Conservation (phyloP, 2,888 invertebrate species). For the Patella ulyssiponensis region DNA sequence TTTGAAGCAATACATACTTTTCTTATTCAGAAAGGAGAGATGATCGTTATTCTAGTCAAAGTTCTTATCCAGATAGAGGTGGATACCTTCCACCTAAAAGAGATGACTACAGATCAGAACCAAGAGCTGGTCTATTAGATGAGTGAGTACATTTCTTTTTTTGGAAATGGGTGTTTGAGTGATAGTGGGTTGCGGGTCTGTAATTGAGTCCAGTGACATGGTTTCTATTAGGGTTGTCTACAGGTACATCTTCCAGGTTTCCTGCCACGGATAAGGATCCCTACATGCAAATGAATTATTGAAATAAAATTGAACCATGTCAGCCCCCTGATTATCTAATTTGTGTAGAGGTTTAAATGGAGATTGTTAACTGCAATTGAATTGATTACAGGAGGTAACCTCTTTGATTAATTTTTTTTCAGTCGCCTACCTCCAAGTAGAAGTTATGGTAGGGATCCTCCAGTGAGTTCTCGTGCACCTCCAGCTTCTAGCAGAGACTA, state of each 20-base stretch:
- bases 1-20: too few relatives aligned
- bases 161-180: neutral
- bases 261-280: too few relatives aligned
- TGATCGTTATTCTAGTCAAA: conserved; percentile 40
- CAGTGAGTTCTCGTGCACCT: conserved; percentile 35
- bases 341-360: too few relatives aligned
- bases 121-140: conserved; percentile 17
- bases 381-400: too few relatives aligned
- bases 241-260: too few relatives aligned
- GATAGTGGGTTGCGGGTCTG: neutral
- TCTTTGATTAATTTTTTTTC: conserved; percentile 17
- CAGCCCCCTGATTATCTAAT: too few relatives aligned
- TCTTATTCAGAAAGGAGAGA: conserved; percentile 39
- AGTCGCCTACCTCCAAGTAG: conserved; percentile 37
- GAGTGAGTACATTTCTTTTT: neutral
- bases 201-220: too few relatives aligned
- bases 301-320: too few relatives aligned
- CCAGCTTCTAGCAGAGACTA: conserved; percentile 25
- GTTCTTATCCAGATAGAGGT: conserved; percentile 35
- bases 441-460: conserved; percentile 37
- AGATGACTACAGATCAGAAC: conserved; percentile 15
- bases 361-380: too few relatives aligned
- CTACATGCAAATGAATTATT: too few relatives aligned
- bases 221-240: too few relatives aligned
- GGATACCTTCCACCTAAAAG: neutral